Base-by-base conservation (phyloP, 2,888 invertebrate genomes). In the Hypomecis atomaria region DNA sequence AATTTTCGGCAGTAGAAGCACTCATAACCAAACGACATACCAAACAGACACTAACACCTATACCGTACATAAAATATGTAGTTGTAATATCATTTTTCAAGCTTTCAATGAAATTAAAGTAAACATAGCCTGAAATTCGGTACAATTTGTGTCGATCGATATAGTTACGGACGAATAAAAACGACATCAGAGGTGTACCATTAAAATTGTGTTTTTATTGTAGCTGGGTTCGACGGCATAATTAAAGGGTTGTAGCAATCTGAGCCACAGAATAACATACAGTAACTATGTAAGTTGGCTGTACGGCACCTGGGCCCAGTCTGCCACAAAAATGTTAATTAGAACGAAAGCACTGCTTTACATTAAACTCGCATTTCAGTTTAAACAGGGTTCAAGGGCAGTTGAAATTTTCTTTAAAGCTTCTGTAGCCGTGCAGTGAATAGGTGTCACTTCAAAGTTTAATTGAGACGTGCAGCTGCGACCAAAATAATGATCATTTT, bases 251-350 rank as follows among this genome's bases (percentile, higher is more conserved):
- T 38, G 44, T 34, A 52, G 13, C 34, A 43, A 54, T 9, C 13
- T 40, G 7, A 33, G 47, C 36, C 37, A 34, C 49, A 37, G 49
- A 37, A 37, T 49, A 48, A 48, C n/a, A 13, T 6, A 13, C 8
- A 37, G 37, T 50, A 0, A 38, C 13, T 50, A 38, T 11, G 3
- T 50, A 38, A 50, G 9, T 11, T 13, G 11, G 38, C 38, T 50
- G 4, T 10, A 37, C 6, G 37, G 10, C 56, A 55, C 44, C 55
- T 55, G 55, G 36, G 55, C 5, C 43, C 34, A 9, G n/a, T n/a
- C 6, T 36, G 42, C 23, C 42, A 33, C 56, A 47, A 56, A 56
- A 56, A 56, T 47, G 56, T 56, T 56, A 56, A 55, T 56, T 56
- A 56, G 38, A 37, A 34, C 44, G 54, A 34, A 47, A 53, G 13